Conservation (phyloP, 2,888 invertebrate genomes). For the Ophion costatus region DNA sequence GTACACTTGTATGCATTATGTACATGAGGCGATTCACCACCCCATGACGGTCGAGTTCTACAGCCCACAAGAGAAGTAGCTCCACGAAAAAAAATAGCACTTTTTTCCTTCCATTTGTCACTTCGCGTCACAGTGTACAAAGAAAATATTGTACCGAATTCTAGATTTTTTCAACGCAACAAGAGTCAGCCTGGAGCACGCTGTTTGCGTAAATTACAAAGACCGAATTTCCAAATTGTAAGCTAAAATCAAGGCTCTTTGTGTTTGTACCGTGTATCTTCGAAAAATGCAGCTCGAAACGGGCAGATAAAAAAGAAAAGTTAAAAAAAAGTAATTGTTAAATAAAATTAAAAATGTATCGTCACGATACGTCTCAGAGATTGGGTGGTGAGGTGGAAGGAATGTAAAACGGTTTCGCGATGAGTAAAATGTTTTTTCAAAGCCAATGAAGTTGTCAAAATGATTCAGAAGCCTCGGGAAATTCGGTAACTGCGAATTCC, state of each 20-base stretch:
- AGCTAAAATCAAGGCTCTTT: not conserved
- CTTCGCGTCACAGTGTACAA: not conserved
- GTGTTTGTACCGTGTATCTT: too few species aligned
- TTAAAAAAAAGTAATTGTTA: not conserved
- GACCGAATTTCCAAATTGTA: not conserved
- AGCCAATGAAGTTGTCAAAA: not conserved
- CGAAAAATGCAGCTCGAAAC: not conserved
- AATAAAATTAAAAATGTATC: not conserved
- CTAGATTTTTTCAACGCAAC: constrained; percentile 8
- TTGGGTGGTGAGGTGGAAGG: not conserved
- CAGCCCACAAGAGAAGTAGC: constrained; percentile 25
- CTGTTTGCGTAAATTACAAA: not conserved
- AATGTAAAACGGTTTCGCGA: not conserved
- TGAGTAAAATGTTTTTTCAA: not conserved
- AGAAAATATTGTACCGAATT: constrained; percentile 33
- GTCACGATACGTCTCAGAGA: not conserved
- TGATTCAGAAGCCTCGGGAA: not conserved
- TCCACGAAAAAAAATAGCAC: constrained; percentile 1
- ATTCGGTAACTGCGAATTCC: not conserved
- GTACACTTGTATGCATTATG: constrained; percentile 16
- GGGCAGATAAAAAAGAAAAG: not conserved
- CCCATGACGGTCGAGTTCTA: constrained; percentile 17
- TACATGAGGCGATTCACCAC: constrained; percentile 17
- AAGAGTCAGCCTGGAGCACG: not conserved
- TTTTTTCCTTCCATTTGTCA: not conserved